These are phyloP conservation scores for Minunthozetes semirufus DNA, from an alignment of 2,888 invertebrate genomes.

Conservation along the genomic window DNA sequence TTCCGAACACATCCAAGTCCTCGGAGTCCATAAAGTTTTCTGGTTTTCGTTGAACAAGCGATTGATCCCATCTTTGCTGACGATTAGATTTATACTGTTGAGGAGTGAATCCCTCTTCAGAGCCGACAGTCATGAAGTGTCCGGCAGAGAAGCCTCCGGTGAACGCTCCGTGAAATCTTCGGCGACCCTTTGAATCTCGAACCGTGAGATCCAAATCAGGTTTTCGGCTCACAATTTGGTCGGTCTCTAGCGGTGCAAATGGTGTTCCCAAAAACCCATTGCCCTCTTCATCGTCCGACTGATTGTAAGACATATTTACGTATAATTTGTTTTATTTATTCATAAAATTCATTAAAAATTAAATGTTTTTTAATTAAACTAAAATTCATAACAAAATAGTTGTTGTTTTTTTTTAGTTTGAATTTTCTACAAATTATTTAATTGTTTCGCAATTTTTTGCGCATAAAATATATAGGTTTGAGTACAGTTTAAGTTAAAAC, in stretches of 20 bases:
- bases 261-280: conserved; percentile 71
- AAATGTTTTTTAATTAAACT: neutral
- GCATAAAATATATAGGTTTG: too few species aligned
- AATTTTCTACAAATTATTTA: too few species aligned
- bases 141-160: conserved; percentile 98
- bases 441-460: too few species aligned
- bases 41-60: conserved; percentile 57
- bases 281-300: conserved; percentile 50
- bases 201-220: conserved; percentile 80
- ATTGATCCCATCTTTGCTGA: conserved; percentile 24
- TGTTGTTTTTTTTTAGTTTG: too few species aligned
- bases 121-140: conserved; percentile 92
- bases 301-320: neutral
- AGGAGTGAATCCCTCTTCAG: conserved; percentile 83
- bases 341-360: neutral
- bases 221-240: conserved; percentile 69
- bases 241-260: conserved; percentile 73
- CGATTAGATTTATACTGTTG: conserved; percentile 69
- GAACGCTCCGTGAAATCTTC: conserved; percentile 96
- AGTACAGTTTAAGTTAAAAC: too few species aligned
- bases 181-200: conserved; percentile 75
- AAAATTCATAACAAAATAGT: too few species aligned
- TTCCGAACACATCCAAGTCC: conserved; percentile 88
- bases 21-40: conserved; percentile 99
- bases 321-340: neutral